These are phyloP conservation scores for Acanthurus leucopareius DNA, from an alignment of 2,797 vertebrate species.

Conservation along the genomic window DNA sequence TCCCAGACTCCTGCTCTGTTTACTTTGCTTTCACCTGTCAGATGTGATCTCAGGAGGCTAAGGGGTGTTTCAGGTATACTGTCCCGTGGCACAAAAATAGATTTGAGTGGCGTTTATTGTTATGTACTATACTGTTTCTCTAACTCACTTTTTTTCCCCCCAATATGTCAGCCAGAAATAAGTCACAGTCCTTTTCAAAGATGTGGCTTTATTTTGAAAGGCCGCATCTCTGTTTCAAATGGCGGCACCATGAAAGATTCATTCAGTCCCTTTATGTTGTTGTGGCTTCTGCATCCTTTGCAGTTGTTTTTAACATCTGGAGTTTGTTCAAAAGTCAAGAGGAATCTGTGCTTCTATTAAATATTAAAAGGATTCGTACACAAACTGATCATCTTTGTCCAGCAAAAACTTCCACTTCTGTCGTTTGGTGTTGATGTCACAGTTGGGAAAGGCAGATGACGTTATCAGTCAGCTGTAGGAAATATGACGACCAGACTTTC, in stretches of 20 bases:
- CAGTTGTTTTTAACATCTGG: neutral
- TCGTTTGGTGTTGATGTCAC: neutral
- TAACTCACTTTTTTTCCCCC: neutral
- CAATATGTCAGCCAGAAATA: neutral
- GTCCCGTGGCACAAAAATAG: constrained; percentile 14
- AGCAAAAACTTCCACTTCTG: neutral
- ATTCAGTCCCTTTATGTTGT: neutral
- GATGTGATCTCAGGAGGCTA: neutral
- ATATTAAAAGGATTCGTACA: constrained; percentile 15
- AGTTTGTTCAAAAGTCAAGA: neutral
- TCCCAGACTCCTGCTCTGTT: constrained; percentile 7
- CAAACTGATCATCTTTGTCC: constrained; percentile 28
- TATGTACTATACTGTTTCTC: neutral
- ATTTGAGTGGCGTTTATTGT: constrained; percentile 35
- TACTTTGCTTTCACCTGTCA: constrained; percentile 36
- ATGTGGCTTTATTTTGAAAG: constrained; percentile 24
- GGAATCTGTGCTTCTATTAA: neutral
- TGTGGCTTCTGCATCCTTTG: constrained; percentile 12
- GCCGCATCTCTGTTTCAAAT: constrained; percentile 11
- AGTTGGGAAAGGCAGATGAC: neutral
- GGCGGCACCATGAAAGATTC: constrained; percentile 10
- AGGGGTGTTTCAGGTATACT: neutral
- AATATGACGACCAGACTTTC: neutral
- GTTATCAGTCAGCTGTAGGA: neutral
- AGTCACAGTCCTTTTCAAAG: neutral